A percentile compares a stretch with the other conserved stretches of the same genome.
Evolutionary conservation across 1,140 invertebrate genomes (phyloP).

Genomic region (Macrostomum lignano): DNA sequence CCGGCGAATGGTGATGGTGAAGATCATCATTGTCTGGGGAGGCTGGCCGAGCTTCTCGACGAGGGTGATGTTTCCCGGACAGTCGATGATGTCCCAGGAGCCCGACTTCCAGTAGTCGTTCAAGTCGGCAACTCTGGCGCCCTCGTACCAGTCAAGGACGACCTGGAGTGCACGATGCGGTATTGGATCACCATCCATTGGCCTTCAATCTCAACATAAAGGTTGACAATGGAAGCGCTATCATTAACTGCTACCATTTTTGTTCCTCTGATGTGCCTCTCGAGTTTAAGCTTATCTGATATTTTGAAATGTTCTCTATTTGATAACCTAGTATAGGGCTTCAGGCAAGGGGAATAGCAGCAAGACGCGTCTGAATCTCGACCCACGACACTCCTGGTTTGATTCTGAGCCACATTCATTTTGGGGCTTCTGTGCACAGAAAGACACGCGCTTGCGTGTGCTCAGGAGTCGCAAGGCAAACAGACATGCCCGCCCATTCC

Average conservation of each 20-base stretch:
- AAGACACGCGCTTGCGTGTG: no score
- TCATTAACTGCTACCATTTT: neutral
- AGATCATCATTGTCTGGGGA: slow-evolving; percentile 9
- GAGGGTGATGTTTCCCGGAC: slow-evolving; percentile 34
- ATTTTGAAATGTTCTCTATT: neutral
- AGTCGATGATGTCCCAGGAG: slow-evolving; percentile 94
- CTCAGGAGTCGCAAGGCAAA: no score
- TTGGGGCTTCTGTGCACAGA: no score
- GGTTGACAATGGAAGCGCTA: neutral
- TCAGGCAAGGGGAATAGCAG: no score
- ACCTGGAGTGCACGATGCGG: slow-evolving; percentile 39
- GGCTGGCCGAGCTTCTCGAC: slow-evolving; percentile 5
- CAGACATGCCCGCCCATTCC: no score
- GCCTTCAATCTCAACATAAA: slow-evolving; percentile 7
- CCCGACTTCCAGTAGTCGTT: slow-evolving; percentile 92
- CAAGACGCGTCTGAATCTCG: no score
- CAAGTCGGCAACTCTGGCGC: slow-evolving; percentile 72
- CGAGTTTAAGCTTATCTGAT: slow-evolving; percentile 1
- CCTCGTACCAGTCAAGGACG: slow-evolving; percentile 62
- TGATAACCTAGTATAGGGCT: no score
- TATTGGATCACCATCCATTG: slow-evolving; percentile 6
- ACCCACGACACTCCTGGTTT: no score
- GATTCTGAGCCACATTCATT: no score
- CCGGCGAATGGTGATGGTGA: slow-evolving; percentile 54
- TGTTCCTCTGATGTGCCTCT: neutral